Conservation (phyloP, 2,113 vertebrate species). For the Hymenochirus boettgeri region DNA sequence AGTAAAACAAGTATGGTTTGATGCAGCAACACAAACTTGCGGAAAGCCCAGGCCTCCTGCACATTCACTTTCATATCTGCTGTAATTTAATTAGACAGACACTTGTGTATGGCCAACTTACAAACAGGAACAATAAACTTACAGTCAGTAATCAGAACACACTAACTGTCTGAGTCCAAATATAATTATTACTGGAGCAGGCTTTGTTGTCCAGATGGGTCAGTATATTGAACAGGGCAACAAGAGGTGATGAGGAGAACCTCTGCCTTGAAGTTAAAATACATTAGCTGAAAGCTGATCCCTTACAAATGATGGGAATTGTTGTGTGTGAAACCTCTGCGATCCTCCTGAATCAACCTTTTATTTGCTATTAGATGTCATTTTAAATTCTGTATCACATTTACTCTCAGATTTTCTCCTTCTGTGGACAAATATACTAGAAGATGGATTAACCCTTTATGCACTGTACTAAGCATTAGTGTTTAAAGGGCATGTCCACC, state of each 20-base stretch:
- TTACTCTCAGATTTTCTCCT: conserved; percentile 27
- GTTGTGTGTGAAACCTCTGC: conserved; percentile 24
- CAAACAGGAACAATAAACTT: conserved; percentile 22
- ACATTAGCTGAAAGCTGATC: conserved; percentile 44
- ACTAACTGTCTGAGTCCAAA: conserved; percentile 41
- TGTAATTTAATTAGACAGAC: conserved; percentile 36
- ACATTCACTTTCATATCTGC: too few species aligned
- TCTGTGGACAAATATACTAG: conserved; percentile 19
- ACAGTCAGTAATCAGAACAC: conserved; percentile 44
- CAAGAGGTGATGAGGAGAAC: conserved; percentile 38
- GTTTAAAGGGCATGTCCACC: too few species aligned
- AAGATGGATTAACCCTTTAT: conserved; percentile 12
- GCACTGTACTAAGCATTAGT: too few species aligned
- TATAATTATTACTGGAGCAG: conserved; percentile 42
- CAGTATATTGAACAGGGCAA: conserved; percentile 48
- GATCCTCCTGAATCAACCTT: conserved; percentile 24
- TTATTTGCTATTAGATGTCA: conserved; percentile 38
- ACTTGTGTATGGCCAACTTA: conserved; percentile 45
- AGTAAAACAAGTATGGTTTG: too few species aligned
- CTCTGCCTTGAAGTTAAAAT: conserved; percentile 42
- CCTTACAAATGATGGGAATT: conserved; percentile 1
- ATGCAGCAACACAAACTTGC: too few species aligned
- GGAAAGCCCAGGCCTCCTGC: too few species aligned
- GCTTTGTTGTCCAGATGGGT: conserved; percentile 45
- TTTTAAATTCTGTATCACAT: conserved; percentile 33